Evolutionary conservation across 2,113 vertebrate genomes (phyloP).

Genomic region (Carassius auratus): DNA sequence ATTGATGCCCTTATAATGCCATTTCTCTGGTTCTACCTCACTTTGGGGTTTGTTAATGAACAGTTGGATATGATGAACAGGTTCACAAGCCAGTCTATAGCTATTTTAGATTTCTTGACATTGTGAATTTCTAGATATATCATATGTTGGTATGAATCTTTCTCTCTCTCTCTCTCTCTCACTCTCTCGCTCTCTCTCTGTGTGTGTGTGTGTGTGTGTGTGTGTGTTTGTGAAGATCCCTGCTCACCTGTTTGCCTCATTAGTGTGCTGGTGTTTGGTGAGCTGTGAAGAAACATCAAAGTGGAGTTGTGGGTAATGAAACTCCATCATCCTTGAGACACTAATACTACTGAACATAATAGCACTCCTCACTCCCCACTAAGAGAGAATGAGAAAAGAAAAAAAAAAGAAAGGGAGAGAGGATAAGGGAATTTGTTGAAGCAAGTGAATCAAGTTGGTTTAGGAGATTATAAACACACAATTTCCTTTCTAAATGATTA

Average conservation of each 20-base stretch:
- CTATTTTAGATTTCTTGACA: neutral
- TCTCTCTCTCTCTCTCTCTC: too few species aligned
- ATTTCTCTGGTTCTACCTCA: neutral
- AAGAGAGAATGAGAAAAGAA: slow-evolving; percentile 54
- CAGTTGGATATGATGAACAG: neutral
- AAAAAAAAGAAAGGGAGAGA: slow-evolving; percentile 31
- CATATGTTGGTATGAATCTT: neutral
- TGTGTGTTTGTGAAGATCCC: slow-evolving; percentile 6
- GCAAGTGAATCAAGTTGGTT: neutral
- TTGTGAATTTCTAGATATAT: neutral
- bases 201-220: slow-evolving; percentile 8
- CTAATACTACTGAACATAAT: slow-evolving; percentile 58
- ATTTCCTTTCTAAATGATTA: too few species aligned
- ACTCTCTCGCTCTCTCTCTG: too few species aligned
- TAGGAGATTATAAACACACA: neutral
- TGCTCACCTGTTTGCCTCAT: slow-evolving; percentile 64
- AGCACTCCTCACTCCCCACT: slow-evolving; percentile 60
- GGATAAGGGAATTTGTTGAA: neutral
- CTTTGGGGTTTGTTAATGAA: neutral
- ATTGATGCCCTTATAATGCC: neutral
- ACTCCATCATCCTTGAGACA: slow-evolving; percentile 62
- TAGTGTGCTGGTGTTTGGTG: slow-evolving; percentile 54
- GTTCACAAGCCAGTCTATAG: neutral
- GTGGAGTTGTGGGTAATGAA: slow-evolving; percentile 61
- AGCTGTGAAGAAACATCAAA: slow-evolving; percentile 63